Base-by-base conservation (phyloP, 1,140 invertebrate species). In the Zelostemma sp. region DNA sequence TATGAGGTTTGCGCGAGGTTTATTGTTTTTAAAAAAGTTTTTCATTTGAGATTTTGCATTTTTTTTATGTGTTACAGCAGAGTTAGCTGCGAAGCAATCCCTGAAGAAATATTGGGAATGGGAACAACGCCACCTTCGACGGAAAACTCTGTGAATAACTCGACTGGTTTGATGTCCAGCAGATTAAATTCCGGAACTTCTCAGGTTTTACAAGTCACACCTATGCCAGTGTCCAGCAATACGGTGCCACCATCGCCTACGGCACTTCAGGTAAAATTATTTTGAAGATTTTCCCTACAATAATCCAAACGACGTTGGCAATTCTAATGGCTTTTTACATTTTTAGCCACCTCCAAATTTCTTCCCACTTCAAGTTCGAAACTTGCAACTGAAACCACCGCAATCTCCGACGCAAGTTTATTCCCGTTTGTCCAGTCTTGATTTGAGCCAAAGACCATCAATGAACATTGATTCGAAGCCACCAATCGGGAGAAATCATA, bases 61-160 rank as follows among this genome's bases (percentile, higher is more conserved):
- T 15, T 12, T 50, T 56, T 48, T 59, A 41, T 50, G 9, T 40
- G 9, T 47, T 51, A 50, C 53, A 59, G 1, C 21, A 87, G 92
- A 76, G 92, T 93, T 2, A 94, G 93, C 77, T 95, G 92, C 81
- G 94, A 95, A 86, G 93, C 93, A 35, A 96, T 96, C 69, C 94
- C 94, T 4, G 94, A 96, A 86, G 94, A 96, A 88, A 93, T 93
- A 76, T 89, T 87, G 35, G 90, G 88, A 16, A 83, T 87, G 80
- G 87, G 88, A 59, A 87, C 87, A 16, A 90, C 88, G 18, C 89
- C 89, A 38, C 89, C 89, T 15, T 80, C 80, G 6, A 75, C 71
- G 19, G 82, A 85, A 47, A 76, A 76, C 61, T 62, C 73, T 33
- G 74, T 75, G 21, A 73, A 81, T 62, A 79, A 82, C 76, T 74